Percentiles rank a stretch among this genome's conserved stretches.
These are phyloP conservation scores for Calephelis virginiensis DNA, from an alignment of 1,140 invertebrate species.

Conservation along the genomic window DNA sequence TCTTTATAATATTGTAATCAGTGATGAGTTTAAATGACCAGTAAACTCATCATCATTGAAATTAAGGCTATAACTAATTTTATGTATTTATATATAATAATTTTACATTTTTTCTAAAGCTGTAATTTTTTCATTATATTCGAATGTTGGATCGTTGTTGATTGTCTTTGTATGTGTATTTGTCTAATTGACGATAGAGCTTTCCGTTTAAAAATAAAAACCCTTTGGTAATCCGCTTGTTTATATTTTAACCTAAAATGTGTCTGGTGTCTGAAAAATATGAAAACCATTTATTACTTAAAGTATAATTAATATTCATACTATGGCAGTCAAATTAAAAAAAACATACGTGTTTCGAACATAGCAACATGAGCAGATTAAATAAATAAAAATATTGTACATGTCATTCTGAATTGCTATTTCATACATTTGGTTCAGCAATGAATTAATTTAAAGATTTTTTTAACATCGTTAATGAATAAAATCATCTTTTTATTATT, in stretches of 20 bases:
- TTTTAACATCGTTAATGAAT: too few species aligned
- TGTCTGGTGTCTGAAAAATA: constrained; percentile 2
- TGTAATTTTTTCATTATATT: constrained; percentile 26
- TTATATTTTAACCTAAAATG: background rate
- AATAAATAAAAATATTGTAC: too few species aligned
- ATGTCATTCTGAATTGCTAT: too few species aligned
- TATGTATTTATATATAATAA: too few species aligned
- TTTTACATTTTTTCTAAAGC: constrained; percentile 12
- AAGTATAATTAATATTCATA: too few species aligned
- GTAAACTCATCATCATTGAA: constrained; percentile 2
- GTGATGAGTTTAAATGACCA: background rate
- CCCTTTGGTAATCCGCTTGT: constrained; percentile 26
- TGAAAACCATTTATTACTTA: background rate
- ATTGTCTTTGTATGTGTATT: constrained; percentile 21
- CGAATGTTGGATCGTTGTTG: constrained; percentile 24
- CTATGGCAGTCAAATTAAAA: too few species aligned
- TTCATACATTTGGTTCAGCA: too few species aligned
- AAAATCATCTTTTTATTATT: too few species aligned
- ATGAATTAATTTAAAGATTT: too few species aligned
- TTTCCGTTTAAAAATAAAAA: constrained; percentile 11
- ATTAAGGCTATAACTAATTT: constrained; percentile 3
- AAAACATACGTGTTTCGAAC: too few species aligned
- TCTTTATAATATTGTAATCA: background rate
- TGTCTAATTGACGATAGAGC: constrained; percentile 34
- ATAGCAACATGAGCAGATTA: too few species aligned